phyloP scores from a whole-genome alignment of 2,888 invertebrate genomes.

The Parascotia fuliginaria region DNA sequence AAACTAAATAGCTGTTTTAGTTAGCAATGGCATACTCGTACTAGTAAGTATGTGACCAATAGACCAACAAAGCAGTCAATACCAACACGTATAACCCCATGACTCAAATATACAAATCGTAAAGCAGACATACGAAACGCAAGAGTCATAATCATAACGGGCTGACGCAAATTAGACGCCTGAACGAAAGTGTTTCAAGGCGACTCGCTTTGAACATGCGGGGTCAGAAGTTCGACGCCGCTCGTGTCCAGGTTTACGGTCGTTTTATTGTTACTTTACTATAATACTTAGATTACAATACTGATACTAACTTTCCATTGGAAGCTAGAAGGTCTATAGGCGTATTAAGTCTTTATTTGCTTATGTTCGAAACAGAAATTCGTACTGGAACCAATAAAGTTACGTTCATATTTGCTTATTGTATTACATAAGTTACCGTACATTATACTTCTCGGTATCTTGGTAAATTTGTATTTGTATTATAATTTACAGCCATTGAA shows the following conservation, averaged over 20 bases:
- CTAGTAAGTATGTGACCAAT: no score
- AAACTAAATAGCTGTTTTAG: no score
- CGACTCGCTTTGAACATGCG: slow-evolving; percentile 47
- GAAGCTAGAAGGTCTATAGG: slow-evolving; percentile 5
- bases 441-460: no score
- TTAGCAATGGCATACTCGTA: no score
- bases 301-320: slow-evolving; percentile 17
- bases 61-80: no score
- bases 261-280: slow-evolving; percentile 28
- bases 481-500: no score
- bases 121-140: slow-evolving; percentile 15
- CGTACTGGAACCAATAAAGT: background rate
- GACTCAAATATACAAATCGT: slow-evolving; percentile 18
- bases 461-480: no score
- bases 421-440: no score
- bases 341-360: background rate
- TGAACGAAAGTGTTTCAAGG: slow-evolving; percentile 77
- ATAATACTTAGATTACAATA: slow-evolving; percentile 16
- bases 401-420: no score
- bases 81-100: no score
- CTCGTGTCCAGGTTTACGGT: slow-evolving; percentile 40
- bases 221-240: slow-evolving; percentile 62
- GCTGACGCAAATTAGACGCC: slow-evolving; percentile 56
- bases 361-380: background rate
- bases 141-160: slow-evolving; percentile 33